Evolutionary conservation across 1,140 invertebrate species (phyloP).

Genomic region (Megathymus violae): DNA sequence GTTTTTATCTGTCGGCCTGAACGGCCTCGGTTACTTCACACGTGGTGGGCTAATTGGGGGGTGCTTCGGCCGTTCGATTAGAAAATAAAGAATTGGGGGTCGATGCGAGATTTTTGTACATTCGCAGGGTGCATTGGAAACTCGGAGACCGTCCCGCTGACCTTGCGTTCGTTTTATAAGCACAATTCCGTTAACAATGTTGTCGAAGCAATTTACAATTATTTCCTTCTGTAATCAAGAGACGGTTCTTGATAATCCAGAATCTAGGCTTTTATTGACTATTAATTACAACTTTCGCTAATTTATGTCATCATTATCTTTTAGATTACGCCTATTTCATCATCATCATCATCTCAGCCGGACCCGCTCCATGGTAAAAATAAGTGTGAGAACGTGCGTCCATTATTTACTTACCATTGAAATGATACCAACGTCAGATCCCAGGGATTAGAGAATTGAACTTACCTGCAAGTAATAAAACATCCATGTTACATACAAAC

Average conservation of each 20-base stretch:
- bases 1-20: constrained; percentile 72
- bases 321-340: no score
- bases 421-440: neutral
- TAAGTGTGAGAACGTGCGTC: no score
- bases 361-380: no score
- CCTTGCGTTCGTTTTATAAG: constrained; percentile 10
- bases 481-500: neutral
- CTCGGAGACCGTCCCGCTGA: constrained; percentile 15
- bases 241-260: no score
- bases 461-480: constrained; percentile 47
- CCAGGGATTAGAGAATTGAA: constrained; percentile 9
- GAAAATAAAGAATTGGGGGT: constrained; percentile 49
- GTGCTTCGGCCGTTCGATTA: constrained; percentile 53
- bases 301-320: no score
- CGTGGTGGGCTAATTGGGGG: constrained; percentile 68
- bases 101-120: constrained; percentile 43
- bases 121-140: constrained; percentile 28
- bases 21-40: constrained; percentile 63
- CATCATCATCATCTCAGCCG: no score
- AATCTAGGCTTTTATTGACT: no score
- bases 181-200: constrained; percentile 11
- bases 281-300: no score
- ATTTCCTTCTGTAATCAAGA: neutral
- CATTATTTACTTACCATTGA: neutral
- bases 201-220: no score